Conservation (phyloP, 2,888 invertebrate genomes). For the Oligia strigilis region DNA sequence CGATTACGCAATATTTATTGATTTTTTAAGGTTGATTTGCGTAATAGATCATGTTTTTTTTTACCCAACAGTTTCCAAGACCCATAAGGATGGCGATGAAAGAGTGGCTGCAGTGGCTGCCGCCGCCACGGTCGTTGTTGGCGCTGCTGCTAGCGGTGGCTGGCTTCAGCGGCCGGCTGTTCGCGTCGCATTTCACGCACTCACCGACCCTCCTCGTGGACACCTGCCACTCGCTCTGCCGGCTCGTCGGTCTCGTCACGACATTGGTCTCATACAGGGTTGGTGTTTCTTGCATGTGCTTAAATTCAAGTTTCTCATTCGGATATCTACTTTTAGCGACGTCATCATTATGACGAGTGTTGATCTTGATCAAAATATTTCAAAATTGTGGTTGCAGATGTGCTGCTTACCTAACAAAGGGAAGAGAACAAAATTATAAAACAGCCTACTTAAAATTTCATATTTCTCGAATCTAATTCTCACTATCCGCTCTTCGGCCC, state of each 20-base stretch:
- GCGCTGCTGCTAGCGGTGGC: constrained; percentile 93
- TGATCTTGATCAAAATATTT: neutral
- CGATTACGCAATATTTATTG: no score
- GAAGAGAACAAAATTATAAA: neutral
- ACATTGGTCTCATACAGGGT: constrained; percentile 87
- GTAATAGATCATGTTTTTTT: neutral
- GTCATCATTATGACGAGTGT: neutral
- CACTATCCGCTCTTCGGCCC: neutral
- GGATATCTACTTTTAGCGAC: neutral
- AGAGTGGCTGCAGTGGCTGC: constrained; percentile 93
- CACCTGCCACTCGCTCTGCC: constrained; percentile 98
- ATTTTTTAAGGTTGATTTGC: neutral
- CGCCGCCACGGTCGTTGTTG: constrained; percentile 94
- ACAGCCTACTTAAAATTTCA: constrained; percentile 1
- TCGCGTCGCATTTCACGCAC: constrained; percentile 97
- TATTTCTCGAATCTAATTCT: neutral
- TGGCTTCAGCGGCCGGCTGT: constrained; percentile 95
- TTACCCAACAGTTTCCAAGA: constrained; percentile 17
- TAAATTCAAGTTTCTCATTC: neutral
- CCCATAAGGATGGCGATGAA: constrained; percentile 93
- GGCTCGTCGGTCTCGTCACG: constrained; percentile 95
- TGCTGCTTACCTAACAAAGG: neutral
- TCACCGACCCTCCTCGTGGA: constrained; percentile 97
- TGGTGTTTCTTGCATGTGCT: constrained; percentile 17
- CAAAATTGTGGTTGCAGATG: neutral